phyloP scores from a whole-genome alignment of 2,113 vertebrate species.

The Lophotis ruficrista region DNA sequence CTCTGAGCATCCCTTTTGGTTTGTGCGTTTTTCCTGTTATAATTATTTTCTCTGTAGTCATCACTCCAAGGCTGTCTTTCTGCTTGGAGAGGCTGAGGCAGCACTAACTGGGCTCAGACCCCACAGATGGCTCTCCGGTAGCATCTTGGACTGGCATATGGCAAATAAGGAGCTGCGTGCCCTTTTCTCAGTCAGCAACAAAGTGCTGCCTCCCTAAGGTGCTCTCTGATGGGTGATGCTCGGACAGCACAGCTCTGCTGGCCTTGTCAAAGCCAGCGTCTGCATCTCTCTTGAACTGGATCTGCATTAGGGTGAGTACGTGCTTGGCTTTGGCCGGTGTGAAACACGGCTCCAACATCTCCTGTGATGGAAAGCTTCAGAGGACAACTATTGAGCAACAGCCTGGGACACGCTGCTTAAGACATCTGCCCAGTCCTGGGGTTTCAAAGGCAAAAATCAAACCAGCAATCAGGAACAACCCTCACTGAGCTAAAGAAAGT shows the following conservation, averaged over 20 bases:
- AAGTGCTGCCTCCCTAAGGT: neutral
- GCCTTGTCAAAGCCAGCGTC: neutral
- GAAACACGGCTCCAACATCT: neutral
- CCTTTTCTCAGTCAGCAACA: slow-evolving; percentile 21
- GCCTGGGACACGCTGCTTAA: accelerated
- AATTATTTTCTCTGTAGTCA: slow-evolving; percentile 52
- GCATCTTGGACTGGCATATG: slow-evolving; percentile 28
- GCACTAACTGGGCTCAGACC: neutral
- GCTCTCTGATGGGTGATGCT: neutral
- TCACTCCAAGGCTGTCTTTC: slow-evolving; percentile 27
- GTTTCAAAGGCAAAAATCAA: neutral
- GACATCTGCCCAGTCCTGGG: neutral
- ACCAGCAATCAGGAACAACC: neutral
- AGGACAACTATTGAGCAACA: neutral
- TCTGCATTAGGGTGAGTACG: neutral
- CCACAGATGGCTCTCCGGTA: slow-evolving; percentile 16
- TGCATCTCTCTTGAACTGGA: neutral
- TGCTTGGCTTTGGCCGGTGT: accelerated
- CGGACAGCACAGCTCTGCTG: neutral
- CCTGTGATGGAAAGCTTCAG: neutral
- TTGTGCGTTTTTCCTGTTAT: neutral
- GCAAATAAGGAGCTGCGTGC: neutral
- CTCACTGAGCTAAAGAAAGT: neutral
- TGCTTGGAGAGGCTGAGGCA: slow-evolving; percentile 41
- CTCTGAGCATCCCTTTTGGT: neutral